These are phyloP conservation scores for Ectemnius cavifrons DNA, from an alignment of 2,888 invertebrate species.

Conservation along the genomic window DNA sequence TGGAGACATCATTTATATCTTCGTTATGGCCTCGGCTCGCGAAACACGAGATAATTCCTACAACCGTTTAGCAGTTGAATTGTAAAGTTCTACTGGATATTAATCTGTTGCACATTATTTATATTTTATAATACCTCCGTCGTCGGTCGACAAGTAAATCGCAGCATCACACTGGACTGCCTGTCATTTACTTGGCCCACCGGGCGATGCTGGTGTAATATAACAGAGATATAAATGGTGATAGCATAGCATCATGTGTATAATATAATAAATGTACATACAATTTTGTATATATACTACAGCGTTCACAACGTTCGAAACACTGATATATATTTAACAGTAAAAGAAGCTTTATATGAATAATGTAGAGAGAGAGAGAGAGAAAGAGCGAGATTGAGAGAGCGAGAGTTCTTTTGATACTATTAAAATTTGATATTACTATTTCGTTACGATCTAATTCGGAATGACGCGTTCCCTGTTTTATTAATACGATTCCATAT, in stretches of 20 bases:
- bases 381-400: constrained; percentile 19
- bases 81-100: constrained; percentile 28
- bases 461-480: constrained; percentile 43
- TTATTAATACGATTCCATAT: constrained; percentile 31
- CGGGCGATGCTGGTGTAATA: constrained; percentile 11
- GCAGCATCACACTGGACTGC: not conserved
- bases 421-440: constrained; percentile 41
- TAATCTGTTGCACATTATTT: constrained; percentile 10
- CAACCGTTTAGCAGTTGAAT: constrained; percentile 10
- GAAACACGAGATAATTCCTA: constrained; percentile 12
- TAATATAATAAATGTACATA: constrained; percentile 66
- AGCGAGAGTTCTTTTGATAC: constrained; percentile 46
- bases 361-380: constrained; percentile 38
- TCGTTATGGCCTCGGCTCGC: constrained; percentile 26
- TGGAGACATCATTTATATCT: constrained; percentile 46
- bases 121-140: constrained; percentile 9
- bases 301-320: constrained; percentile 64
- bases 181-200: constrained; percentile 30
- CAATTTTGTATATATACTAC: constrained; percentile 67
- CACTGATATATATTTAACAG: constrained; percentile 56
- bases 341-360: constrained; percentile 56
- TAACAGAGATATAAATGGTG: constrained; percentile 54
- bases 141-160: constrained; percentile 16
- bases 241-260: constrained; percentile 58
- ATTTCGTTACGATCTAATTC: constrained; percentile 44